A percentile compares a stretch with the other conserved stretches of the same genome.
phyloP scores from a whole-genome alignment of 2,113 vertebrate genomes.

The Alouatta palliata region DNA sequence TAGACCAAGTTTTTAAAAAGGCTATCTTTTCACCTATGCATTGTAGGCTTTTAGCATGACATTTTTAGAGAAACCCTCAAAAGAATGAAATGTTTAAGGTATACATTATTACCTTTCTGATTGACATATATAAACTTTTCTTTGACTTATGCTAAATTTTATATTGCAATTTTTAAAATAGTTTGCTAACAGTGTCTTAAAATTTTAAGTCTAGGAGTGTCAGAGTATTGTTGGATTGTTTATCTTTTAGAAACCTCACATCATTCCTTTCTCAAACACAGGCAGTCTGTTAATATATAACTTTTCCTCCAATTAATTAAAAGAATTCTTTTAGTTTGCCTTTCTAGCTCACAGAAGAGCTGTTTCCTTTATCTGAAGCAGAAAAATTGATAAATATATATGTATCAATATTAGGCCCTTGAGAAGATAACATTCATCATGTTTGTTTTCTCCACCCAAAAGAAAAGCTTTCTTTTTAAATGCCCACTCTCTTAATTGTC shows the following conservation, averaged over 20 bases:
- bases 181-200: not conserved
- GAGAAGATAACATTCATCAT: not conserved
- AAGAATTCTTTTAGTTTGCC: not conserved
- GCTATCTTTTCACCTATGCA: not conserved
- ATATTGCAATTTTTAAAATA: not conserved
- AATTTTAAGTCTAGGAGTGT: not conserved
- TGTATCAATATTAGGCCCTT: not conserved
- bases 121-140: not conserved
- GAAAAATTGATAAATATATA: not conserved
- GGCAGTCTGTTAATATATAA: not conserved
- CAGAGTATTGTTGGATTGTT: not conserved
- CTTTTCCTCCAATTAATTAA: not conserved
- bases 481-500: not conserved
- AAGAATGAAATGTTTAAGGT: not conserved
- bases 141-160: slow-evolving; percentile 18
- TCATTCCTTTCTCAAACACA: not conserved
- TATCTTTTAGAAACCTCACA: not conserved
- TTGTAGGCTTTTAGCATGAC: not conserved
- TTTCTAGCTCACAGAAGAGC: not conserved
- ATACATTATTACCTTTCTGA: not conserved
- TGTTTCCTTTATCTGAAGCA: not conserved
- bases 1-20: not conserved
- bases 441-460: not conserved
- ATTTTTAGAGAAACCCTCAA: not conserved
- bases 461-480: not conserved